A percentile compares a stretch with the other conserved stretches of the same genome.
These are phyloP conservation scores for Siphlonurus alternatus DNA, from an alignment of 2,888 invertebrate genomes.

Conservation along the genomic window DNA sequence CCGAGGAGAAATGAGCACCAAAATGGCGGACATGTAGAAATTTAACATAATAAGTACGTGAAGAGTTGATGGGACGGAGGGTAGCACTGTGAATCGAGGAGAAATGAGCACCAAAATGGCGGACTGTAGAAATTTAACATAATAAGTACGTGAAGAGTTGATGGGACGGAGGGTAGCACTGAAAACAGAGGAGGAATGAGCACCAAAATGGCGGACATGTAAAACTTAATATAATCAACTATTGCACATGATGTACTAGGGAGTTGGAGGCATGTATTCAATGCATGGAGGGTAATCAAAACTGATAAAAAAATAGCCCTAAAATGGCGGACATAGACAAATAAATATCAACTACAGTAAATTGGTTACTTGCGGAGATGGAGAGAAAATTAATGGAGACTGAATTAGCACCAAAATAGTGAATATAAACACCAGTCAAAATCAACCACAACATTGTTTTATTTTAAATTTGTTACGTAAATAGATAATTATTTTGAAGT, in stretches of 20 bases:
- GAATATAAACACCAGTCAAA: too few species aligned
- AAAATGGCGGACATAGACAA: not conserved
- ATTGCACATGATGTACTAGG: constrained; percentile 9
- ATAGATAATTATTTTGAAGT: too few species aligned
- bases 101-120: not conserved
- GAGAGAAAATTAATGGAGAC: too few species aligned
- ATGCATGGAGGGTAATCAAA: constrained; percentile 10
- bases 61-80: constrained; percentile 11
- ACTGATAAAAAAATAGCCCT: not conserved
- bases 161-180: constrained; percentile 11
- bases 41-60: constrained; percentile 8
- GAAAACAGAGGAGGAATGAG: too few species aligned
- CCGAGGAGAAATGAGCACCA: not conserved
- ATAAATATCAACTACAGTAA: constrained; percentile 6
- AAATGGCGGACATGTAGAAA: not conserved
- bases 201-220: not conserved
- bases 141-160: constrained; percentile 10
- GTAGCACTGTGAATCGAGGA: too few species aligned
- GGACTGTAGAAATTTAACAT: too few species aligned
- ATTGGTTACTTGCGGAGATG: constrained; percentile 9
- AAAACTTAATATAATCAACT: too few species aligned
- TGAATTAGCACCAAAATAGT: not conserved
- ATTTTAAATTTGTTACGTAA: not conserved
- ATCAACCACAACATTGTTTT: not conserved
- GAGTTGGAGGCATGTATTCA: not conserved